Evolutionary conservation across 2,113 vertebrate species (phyloP).

Genomic region (Anarrhichthys ocellatus): DNA sequence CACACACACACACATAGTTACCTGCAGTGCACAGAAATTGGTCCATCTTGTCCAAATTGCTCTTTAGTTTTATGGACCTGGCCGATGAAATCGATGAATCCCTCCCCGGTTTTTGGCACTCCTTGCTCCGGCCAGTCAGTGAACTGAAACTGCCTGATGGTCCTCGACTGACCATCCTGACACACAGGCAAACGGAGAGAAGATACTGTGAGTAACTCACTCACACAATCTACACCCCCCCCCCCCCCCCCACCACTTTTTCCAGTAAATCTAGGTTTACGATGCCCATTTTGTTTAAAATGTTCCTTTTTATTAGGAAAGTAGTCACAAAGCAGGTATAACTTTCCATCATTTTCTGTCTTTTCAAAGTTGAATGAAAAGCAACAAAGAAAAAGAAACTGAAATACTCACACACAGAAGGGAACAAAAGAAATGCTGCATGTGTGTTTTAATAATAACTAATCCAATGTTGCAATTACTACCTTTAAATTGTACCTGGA

Average conservation of each 20-base stretch:
- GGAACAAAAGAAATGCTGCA: background rate
- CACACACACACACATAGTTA: conserved; percentile 56
- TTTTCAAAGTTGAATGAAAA: background rate
- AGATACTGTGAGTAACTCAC: background rate
- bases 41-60: conserved; percentile 97
- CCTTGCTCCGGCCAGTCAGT: conserved; percentile 99
- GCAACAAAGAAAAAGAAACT: background rate
- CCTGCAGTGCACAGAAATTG: conserved; percentile 99
- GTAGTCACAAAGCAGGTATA: background rate
- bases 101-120: conserved; percentile 96
- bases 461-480: background rate
- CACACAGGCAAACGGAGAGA: conserved; percentile 12
- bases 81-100: conserved; percentile 98
- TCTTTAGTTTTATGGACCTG: conserved; percentile 99
- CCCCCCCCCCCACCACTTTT: background rate
- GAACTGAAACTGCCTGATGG: conserved; percentile 98
- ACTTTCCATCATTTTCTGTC: background rate
- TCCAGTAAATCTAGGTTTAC: background rate
- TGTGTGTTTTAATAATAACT: background rate
- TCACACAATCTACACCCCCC: background rate
- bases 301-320: background rate
- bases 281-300: background rate
- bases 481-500: background rate
- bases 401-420: background rate
- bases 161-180: conserved; percentile 96